These are phyloP conservation scores for Leptoteleia sp. DNA, from an alignment of 1,140 invertebrate species.

Conservation along the genomic window DNA sequence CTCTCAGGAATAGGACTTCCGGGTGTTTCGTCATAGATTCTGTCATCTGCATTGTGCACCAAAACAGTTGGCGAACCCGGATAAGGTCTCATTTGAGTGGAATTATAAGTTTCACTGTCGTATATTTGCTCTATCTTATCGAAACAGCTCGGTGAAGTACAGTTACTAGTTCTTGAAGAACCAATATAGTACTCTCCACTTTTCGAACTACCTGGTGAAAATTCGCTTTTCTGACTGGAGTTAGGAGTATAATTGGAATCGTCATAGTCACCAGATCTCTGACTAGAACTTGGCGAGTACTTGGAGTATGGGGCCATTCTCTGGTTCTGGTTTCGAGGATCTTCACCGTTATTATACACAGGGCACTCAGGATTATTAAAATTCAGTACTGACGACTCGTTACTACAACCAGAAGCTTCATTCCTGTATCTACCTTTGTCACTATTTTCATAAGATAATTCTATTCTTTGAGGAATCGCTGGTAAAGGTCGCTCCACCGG, in stretches of 20 bases:
- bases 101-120: slow-evolving; percentile 41
- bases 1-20: slow-evolving; percentile 32
- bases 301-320: slow-evolving; percentile 55
- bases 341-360: slow-evolving; percentile 25
- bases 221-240: slow-evolving; percentile 78
- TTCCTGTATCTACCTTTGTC: slow-evolving; percentile 40
- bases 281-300: slow-evolving; percentile 76
- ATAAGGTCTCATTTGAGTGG: slow-evolving; percentile 25
- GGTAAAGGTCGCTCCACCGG: slow-evolving; percentile 75
- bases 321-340: slow-evolving; percentile 43
- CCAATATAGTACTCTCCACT: slow-evolving; percentile 78
- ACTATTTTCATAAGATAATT: slow-evolving; percentile 72
- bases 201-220: slow-evolving; percentile 77
- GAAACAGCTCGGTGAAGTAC: slow-evolving; percentile 64
- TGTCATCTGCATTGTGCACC: slow-evolving; percentile 64
- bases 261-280: slow-evolving; percentile 76
- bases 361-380: slow-evolving; percentile 24
- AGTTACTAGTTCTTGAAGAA: slow-evolving; percentile 72
- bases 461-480: slow-evolving; percentile 74
- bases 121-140: slow-evolving; percentile 60
- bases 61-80: slow-evolving; percentile 61
- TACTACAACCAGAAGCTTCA: slow-evolving; percentile 15
- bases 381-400: slow-evolving; percentile 6
- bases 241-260: slow-evolving; percentile 78
- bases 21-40: slow-evolving; percentile 73